Evolutionary conservation across 2,113 vertebrate species (phyloP).

Genomic region (Aegotheles bennettii): DNA sequence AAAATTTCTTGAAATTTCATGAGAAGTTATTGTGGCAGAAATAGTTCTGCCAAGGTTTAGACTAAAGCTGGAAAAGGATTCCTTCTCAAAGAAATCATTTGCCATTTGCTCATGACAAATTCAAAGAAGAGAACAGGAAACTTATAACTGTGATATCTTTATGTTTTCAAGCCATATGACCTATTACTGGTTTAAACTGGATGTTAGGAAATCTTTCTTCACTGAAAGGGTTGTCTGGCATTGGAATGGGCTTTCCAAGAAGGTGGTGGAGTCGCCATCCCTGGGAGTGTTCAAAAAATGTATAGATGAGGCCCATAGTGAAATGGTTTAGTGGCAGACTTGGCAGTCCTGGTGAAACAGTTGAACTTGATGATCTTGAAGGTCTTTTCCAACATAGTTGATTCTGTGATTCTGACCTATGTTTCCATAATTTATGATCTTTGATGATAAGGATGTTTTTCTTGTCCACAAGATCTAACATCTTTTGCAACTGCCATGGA

Average conservation of each 20-base stretch:
- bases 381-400: no score
- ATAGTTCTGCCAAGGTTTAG: background rate
- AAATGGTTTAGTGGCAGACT: no score
- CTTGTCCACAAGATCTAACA: background rate
- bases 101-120: background rate
- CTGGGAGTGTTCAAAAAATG: no score
- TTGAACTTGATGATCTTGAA: no score
- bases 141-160: background rate
- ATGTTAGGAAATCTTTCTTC: no score
- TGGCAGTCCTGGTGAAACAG: no score
- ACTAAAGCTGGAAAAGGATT: background rate
- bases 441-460: background rate
- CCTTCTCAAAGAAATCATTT: background rate
- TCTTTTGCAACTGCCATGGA: background rate
- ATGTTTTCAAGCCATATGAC: background rate
- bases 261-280: no score
- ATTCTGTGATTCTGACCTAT: no score
- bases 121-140: background rate
- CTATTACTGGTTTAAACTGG: no score
- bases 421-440: background rate
- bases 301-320: no score
- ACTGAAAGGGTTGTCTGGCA: no score
- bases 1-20: background rate
- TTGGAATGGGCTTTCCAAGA: no score
- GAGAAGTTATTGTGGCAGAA: background rate